Conservation (phyloP, 2,888 invertebrate species). For the Hydrotaea cyrtoneurina region DNA sequence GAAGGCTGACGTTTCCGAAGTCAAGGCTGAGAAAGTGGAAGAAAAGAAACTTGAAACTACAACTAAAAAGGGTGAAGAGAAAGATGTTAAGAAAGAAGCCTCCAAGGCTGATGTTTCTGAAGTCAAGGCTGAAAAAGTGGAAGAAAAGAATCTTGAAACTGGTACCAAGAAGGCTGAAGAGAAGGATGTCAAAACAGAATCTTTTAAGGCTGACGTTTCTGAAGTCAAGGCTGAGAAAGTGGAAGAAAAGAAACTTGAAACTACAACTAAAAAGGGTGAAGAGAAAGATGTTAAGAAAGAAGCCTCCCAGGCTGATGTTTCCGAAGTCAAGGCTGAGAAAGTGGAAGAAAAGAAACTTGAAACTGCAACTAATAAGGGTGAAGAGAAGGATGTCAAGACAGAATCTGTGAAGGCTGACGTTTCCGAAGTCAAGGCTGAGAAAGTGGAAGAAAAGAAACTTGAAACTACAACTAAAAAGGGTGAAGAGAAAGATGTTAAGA, state of each 20-base stretch:
- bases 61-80: constrained; percentile 20
- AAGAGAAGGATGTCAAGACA: constrained; percentile 2
- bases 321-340: constrained; percentile 24
- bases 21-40: constrained; percentile 34
- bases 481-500: constrained; percentile 23
- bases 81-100: constrained; percentile 25
- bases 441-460: constrained; percentile 42
- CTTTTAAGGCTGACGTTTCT: constrained; percentile 52
- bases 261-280: neutral
- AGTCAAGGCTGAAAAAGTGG: constrained; percentile 14
- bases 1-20: constrained; percentile 40
- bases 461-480: constrained; percentile 30
- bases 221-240: constrained; percentile 46
- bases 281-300: constrained; percentile 9
- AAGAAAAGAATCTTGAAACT: neutral
- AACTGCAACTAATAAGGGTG: neutral
- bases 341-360: constrained; percentile 26
- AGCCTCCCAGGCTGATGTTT: constrained; percentile 26
- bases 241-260: constrained; percentile 24
- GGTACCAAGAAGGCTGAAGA: constrained; percentile 4
- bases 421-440: constrained; percentile 49
- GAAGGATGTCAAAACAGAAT: neutral
- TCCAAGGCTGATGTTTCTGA: constrained; percentile 56
- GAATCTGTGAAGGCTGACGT: constrained; percentile 36
- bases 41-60: constrained; percentile 22